These are phyloP conservation scores for Nyctalus aviator DNA, from an alignment of 2,797 vertebrate species.

Conservation along the genomic window DNA sequence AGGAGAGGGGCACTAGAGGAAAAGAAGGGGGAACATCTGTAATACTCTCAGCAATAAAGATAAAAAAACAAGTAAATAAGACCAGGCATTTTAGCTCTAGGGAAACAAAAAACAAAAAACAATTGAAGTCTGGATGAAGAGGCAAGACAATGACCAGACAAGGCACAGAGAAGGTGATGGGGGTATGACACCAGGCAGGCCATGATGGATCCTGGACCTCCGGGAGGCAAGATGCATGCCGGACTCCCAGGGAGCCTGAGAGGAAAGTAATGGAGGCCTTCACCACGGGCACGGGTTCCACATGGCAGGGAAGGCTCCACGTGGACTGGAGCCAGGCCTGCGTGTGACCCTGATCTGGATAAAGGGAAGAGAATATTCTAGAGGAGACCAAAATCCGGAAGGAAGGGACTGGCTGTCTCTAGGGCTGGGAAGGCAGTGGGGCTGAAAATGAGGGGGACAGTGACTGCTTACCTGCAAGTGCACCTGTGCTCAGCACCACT, in stretches of 20 bases:
- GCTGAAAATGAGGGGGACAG: background rate
- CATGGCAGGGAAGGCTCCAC: rapidly evolving
- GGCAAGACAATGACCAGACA: background rate
- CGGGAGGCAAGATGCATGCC: rapidly evolving
- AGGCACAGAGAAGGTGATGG: background rate
- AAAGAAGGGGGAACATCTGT: too few species aligned
- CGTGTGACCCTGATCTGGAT: background rate
- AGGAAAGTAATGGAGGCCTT: background rate
- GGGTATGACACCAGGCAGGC: rapidly evolving
- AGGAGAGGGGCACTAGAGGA: too few species aligned
- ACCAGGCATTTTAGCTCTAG: too few species aligned
- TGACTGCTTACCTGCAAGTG: background rate
- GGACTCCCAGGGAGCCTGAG: rapidly evolving
- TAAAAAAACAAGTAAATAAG: too few species aligned
- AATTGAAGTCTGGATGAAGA: background rate
- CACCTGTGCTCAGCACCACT: rapidly evolving
- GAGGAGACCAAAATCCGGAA: background rate
- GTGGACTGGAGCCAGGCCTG: background rate
- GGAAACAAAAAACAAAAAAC: background rate
- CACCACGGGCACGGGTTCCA: background rate
- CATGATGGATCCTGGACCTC: background rate
- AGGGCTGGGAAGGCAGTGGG: background rate
- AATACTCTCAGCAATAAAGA: too few species aligned
- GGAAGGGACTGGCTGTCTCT: background rate
- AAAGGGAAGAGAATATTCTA: background rate